Percentiles rank a stretch among this genome's conserved stretches.
Conservation (phyloP, 2,797 vertebrate species). For the Yasuhikotakia modesta region DNA sequence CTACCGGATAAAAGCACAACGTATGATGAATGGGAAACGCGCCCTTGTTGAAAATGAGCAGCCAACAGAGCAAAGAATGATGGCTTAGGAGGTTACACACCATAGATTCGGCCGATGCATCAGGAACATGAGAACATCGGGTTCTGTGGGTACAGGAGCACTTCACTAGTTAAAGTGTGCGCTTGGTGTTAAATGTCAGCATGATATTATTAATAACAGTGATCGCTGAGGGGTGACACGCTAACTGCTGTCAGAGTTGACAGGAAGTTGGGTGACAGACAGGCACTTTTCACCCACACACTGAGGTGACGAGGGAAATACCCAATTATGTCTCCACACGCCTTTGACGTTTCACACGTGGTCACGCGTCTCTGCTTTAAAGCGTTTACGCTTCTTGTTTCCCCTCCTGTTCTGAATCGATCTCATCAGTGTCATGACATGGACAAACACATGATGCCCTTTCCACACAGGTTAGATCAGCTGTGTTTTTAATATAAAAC, state of each 20-base stretch:
- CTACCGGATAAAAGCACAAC: conserved; percentile 54
- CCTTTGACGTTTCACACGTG: background rate
- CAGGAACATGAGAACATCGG: conserved; percentile 33
- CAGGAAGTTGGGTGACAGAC: background rate
- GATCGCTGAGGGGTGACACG: background rate
- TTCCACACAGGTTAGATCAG: background rate
- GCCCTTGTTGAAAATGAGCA: conserved; percentile 61
- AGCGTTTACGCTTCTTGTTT: conserved; percentile 8
- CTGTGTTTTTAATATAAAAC: background rate
- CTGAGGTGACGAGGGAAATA: conserved; percentile 9
- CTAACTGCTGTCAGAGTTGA: background rate
- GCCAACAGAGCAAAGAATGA: conserved; percentile 50
- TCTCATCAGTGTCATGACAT: conserved; percentile 5
- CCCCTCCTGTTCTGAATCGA: conserved; percentile 13
- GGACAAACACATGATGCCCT: background rate
- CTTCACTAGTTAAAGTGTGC: background rate
- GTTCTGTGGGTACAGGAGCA: background rate
- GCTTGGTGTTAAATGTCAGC: conserved; percentile 27
- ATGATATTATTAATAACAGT: conserved; percentile 11
- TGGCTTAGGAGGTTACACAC: conserved; percentile 46
- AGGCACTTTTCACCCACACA: conserved; percentile 5
- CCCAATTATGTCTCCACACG: background rate
- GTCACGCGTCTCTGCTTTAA: background rate
- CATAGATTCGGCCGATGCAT: conserved; percentile 39
- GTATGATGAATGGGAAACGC: conserved; percentile 61